A percentile compares a stretch with the other conserved stretches of the same genome.
phyloP scores from a whole-genome alignment of 2,797 vertebrate species.

The Cossypha dichroa region DNA sequence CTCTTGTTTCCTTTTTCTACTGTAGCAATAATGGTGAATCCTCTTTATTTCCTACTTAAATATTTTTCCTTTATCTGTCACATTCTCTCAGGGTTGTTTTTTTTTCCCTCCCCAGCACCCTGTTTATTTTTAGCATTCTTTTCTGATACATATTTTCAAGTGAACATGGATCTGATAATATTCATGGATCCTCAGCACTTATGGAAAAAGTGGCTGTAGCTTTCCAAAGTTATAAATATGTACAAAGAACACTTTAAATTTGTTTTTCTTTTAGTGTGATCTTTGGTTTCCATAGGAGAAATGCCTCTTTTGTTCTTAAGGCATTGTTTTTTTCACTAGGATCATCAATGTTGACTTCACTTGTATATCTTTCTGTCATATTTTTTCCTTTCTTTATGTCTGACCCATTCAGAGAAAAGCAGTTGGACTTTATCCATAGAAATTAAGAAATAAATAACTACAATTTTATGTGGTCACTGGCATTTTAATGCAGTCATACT shows the following conservation, averaged over 20 bases:
- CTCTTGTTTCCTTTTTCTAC: neutral
- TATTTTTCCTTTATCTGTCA: conserved; percentile 32
- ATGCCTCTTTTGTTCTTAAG: neutral
- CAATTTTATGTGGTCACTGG: neutral
- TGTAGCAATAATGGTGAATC: neutral
- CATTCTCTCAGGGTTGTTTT: neutral
- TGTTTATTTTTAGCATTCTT: conserved; percentile 2
- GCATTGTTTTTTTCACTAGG: neutral
- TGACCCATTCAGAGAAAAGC: neutral
- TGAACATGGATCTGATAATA: neutral
- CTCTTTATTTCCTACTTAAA: conserved; percentile 15
- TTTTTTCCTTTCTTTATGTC: neutral
- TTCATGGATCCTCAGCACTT: neutral
- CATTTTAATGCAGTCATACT: neutral
- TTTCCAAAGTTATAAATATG: neutral
- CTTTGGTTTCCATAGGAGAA: neutral
- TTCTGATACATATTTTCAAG: neutral
- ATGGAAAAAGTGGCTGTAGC: neutral
- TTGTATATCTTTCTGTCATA: neutral
- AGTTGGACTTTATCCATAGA: neutral
- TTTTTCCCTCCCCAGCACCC: neutral
- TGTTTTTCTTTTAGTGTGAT: neutral
- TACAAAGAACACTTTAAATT: neutral
- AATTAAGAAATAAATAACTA: neutral
- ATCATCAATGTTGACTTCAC: neutral